Evolutionary conservation across 2,888 invertebrate genomes (phyloP).

Genomic region (Aporophyla lueneburgensis): DNA sequence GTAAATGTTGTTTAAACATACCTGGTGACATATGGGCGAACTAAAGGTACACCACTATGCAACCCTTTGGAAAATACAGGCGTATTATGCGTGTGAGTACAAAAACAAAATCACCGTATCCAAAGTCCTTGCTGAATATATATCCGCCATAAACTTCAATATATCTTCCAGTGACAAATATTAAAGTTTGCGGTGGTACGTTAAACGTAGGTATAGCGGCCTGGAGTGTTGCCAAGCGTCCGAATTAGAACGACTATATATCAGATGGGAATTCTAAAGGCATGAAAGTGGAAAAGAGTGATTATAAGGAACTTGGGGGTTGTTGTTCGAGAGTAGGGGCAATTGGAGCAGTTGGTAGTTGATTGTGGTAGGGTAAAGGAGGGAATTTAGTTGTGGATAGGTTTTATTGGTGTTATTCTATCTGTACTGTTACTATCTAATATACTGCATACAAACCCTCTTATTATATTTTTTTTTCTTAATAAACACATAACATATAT

Average conservation of each 20-base stretch:
- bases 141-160: constrained; percentile 73
- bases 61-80: no score
- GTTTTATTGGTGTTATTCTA: not conserved
- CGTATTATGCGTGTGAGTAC: no score
- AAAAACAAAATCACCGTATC: constrained; percentile 46
- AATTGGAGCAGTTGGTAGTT: constrained; percentile 35
- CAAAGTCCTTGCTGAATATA: constrained; percentile 66
- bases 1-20: no score
- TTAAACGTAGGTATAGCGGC: constrained; percentile 66
- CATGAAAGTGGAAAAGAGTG: constrained; percentile 74
- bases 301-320: constrained; percentile 61
- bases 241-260: constrained; percentile 82
- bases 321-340: constrained; percentile 37
- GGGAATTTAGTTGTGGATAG: constrained; percentile 4
- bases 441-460: no score
- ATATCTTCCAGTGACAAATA: constrained; percentile 78
- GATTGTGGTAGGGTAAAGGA: constrained; percentile 17
- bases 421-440: no score
- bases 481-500: no score
- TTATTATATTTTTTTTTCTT: no score
- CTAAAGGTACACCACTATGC: no score
- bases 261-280: constrained; percentile 78
- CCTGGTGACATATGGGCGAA: no score
- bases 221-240: constrained; percentile 75
- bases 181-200: constrained; percentile 74